Base-by-base conservation (phyloP, 2,888 invertebrate species). In the Pasiphila rectangulata region DNA sequence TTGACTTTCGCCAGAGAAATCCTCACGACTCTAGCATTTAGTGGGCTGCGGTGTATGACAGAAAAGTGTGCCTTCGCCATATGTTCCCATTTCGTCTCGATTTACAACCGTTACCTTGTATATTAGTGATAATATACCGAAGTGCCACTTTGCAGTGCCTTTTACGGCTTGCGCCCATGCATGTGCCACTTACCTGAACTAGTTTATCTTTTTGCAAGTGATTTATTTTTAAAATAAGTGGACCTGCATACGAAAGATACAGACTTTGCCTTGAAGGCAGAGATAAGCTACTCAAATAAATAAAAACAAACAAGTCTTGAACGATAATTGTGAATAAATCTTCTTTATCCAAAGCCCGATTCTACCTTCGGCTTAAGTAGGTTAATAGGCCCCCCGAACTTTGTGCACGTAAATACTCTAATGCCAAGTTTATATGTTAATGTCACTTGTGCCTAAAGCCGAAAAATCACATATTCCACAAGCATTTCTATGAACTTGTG, bases 91-190 rank as follows among this genome's bases (percentile, higher is more conserved):
- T 45, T 51, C 44, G 55, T 54, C 54, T 38, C 46, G 63, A 69
- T 74, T 67, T 65, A 49, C 59, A 62, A 69, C 78, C 72, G 73
- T 73, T 78, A 73, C 57, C 40, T 44, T 56, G 51, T 52, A 61
- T 61, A 69, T 59, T 61, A 56, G 65, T 67, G 63, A 67, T 73
- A 75, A 71, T 68, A 64, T 66, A 64, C 62, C 53, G 38, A 45
- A 61, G 64, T 57, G 54, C 69, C 49, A 70, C 65, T 66, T 72
- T 55, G 55, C 42, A 40, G 39, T 55, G 52, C 53, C 61, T 58
- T 64, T 55, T 63, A 61, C 55, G 57, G 53, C 46, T 27, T 52
- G 44, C 48, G 47, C 54, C 51, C 52, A 54, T 60, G 62, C 51
- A 51, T 59, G 61, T 41, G 52, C 57, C 56, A 59, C 50, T 63